Base-by-base conservation (phyloP, 2,888 invertebrate genomes). In the Ametastegia equiseti region DNA sequence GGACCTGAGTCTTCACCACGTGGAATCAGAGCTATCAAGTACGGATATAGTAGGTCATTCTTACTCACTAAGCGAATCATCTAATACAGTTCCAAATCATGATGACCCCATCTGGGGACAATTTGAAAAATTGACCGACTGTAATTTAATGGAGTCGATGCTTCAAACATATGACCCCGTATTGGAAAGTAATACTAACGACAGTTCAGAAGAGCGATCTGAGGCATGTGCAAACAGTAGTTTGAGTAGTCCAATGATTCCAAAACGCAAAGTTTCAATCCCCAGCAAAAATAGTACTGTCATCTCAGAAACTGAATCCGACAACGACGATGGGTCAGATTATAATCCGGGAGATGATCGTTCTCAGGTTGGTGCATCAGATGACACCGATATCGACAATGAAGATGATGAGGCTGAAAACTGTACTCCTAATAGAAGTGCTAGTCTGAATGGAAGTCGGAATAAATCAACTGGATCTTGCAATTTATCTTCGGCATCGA, bases 401-500 rank as follows among this genome's bases (percentile, higher is more conserved):
- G 39, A 42, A 39, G 36, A 36, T 67, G 71, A 47, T 47, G 47
- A 45, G 7, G 15, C 0, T 15, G 0, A 71, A 71, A 27, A 11
- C 47, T 30, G 7, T 27, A 1, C 15, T 47, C 45, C 15, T 45
- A 9, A 23, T 27, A n/a, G 0, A 27, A 30, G n/a, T 7, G 30
- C 7, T 11, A 71, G 47, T 47, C 27, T 71, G 15, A 27, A 71
- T 30, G 23, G 30, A 42, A 71, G 71, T 27, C 45, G 23, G 30
- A 71, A 45, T 47, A 3, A 71, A 71, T 71, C 71, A 15, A 47
- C 42, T 27, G 45, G 47, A 30, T 71, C 71, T 4, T 71, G 23
- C 45, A 47, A 42, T 27, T 47, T 71, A 45, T 71, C 71, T 45
- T 71, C 30, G 27, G 47, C 19, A 15, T 77, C 60, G 9, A 77